phyloP scores from a whole-genome alignment of 2,888 invertebrate genomes.

The Hydrotaea cyrtoneurina region DNA sequence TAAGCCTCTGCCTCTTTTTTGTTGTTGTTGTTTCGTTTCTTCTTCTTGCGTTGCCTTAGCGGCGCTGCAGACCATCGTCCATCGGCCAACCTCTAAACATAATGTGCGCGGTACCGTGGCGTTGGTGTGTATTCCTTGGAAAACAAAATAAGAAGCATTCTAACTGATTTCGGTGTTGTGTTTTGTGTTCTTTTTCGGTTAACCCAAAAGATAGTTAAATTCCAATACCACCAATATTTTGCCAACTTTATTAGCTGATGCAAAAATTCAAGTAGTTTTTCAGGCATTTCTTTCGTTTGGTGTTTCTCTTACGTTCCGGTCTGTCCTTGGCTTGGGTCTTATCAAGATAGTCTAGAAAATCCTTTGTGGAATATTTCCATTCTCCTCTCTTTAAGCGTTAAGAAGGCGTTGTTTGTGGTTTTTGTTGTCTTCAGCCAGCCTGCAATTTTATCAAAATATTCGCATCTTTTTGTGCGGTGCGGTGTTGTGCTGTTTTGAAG shows the following conservation, averaged over 20 bases:
- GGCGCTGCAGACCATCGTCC: background rate
- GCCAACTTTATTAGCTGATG: constrained; percentile 71
- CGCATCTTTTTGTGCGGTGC: constrained; percentile 69
- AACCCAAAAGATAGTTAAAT: constrained; percentile 62
- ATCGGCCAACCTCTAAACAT: background rate
- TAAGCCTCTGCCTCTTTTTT: constrained; percentile 28
- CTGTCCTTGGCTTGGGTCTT: constrained; percentile 36
- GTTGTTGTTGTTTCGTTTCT: background rate
- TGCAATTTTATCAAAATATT: constrained; percentile 68
- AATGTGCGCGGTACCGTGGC: background rate
- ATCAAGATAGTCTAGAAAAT: constrained; percentile 70
- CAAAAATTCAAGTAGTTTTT: constrained; percentile 68
- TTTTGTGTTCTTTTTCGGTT: constrained; percentile 23
- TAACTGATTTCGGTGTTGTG: constrained; percentile 65
- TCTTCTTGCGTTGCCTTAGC: no score
- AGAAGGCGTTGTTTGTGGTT: constrained; percentile 57
- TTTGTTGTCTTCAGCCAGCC: background rate
- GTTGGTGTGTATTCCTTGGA: constrained; percentile 35
- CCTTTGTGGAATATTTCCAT: constrained; percentile 58
- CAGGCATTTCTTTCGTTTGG: constrained; percentile 35
- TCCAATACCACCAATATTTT: constrained; percentile 70
- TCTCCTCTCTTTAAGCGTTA: constrained; percentile 20
- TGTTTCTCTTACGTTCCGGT: constrained; percentile 42
- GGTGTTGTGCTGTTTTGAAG: background rate
- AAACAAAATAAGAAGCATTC: constrained; percentile 47